These are phyloP conservation scores for Apotomis betuletana DNA, from an alignment of 2,888 invertebrate species.

Conservation along the genomic window DNA sequence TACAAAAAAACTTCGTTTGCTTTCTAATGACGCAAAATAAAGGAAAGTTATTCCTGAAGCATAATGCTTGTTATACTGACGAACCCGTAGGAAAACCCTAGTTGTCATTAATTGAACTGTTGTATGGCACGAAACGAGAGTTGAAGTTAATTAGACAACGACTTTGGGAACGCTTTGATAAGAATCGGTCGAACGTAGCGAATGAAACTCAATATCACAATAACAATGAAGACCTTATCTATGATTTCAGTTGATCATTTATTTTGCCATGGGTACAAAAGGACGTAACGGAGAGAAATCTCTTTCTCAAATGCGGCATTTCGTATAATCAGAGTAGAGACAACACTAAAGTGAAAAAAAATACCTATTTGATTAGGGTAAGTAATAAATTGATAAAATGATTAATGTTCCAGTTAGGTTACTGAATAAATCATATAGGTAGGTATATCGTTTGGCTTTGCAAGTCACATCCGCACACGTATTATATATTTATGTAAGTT, in stretches of 20 bases:
- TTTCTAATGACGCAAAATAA: too few relatives aligned
- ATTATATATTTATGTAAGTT: too few relatives aligned
- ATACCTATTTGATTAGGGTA: not conserved
- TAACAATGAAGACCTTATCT: conserved; percentile 13
- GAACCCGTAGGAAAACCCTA: too few relatives aligned
- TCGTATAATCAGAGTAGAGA: not conserved
- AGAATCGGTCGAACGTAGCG: conserved; percentile 13
- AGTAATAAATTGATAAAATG: too few relatives aligned
- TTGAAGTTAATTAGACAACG: conserved; percentile 27
- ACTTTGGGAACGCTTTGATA: conserved; percentile 24
- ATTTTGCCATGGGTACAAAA: not conserved
- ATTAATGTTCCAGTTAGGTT: too few relatives aligned
- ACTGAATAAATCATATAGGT: too few relatives aligned
- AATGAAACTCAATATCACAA: conserved; percentile 13
- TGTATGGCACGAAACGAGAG: not conserved
- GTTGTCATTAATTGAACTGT: not conserved
- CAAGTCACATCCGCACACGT: too few relatives aligned
- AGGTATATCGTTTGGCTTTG: too few relatives aligned
- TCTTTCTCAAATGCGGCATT: not conserved
- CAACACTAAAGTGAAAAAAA: not conserved
- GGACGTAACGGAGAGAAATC: not conserved
- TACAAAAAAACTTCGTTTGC: too few relatives aligned
- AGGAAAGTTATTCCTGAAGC: too few relatives aligned
- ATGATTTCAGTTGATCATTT: conserved; percentile 17
- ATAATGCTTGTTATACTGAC: too few relatives aligned